These are phyloP conservation scores for Actenoides lindsayi DNA, from an alignment of 2,113 vertebrate genomes.

Conservation along the genomic window DNA sequence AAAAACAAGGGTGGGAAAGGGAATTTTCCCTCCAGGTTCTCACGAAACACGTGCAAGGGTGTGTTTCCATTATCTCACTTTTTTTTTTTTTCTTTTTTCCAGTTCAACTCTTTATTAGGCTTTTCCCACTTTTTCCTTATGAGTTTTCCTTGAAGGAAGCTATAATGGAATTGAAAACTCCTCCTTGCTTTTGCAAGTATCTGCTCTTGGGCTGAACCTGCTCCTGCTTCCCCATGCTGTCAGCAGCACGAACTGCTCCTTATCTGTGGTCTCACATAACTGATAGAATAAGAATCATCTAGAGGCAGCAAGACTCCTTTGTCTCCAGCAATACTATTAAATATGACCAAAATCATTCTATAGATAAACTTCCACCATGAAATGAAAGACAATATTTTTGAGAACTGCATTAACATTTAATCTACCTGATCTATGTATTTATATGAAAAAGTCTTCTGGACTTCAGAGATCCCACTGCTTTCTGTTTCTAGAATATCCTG, in stretches of 20 bases:
- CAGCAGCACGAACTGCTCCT: not conserved
- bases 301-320: not conserved
- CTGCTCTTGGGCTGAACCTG: not conserved
- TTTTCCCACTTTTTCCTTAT: not conserved
- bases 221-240: not conserved
- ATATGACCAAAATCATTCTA: not conserved
- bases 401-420: not conserved
- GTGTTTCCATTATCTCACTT: not conserved
- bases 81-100: not conserved
- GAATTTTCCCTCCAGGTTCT: slow-evolving; percentile 52
- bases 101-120: not conserved
- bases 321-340: not conserved
- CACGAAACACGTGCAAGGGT: not conserved
- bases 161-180: not conserved
- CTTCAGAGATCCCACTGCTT: not conserved
- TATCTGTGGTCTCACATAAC: not conserved
- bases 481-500: not conserved
- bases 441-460: not conserved
- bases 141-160: not conserved
- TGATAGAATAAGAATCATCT: not conserved
- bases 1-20: slow-evolving; percentile 31
- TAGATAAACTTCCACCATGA: not conserved
- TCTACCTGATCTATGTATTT: not conserved
- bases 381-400: not conserved
- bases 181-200: not conserved